Percentiles rank a stretch among this genome's conserved stretches.
Conservation (phyloP, 2,888 invertebrate genomes). For the Tricholauxania praeusta region DNA sequence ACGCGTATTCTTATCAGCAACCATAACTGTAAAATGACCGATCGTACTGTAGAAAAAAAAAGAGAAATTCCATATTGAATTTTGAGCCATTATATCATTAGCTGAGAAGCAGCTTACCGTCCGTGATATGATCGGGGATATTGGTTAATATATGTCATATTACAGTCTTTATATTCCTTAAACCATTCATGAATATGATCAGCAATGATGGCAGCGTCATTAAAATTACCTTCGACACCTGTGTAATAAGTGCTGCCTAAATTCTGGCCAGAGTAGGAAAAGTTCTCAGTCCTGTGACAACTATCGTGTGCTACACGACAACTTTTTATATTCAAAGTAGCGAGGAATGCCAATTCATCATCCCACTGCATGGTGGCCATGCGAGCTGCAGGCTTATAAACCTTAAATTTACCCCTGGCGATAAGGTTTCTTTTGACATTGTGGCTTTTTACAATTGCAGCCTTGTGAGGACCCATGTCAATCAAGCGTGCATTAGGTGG, state of each 20-base stretch:
- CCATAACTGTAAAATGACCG: conserved; percentile 57
- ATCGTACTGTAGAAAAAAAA: conserved; percentile 41
- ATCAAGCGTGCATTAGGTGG: conserved; percentile 14
- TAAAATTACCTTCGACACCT: too few relatives aligned
- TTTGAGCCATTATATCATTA: too few relatives aligned
- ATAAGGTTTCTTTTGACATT: conserved; percentile 36
- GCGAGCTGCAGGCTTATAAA: conserved; percentile 51
- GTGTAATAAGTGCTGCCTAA: conserved; percentile 32
- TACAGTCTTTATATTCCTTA: background rate
- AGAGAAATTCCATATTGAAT: background rate
- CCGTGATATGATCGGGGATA: background rate
- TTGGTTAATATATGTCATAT: background rate
- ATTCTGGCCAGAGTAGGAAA: conserved; percentile 57
- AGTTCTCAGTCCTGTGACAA: conserved; percentile 55
- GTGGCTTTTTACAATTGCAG: conserved; percentile 15
- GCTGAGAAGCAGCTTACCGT: background rate
- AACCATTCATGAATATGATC: background rate
- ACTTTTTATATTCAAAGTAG: conserved; percentile 53
- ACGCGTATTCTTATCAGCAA: conserved; percentile 54
- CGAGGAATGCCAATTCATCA: conserved; percentile 56
- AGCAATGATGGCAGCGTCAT: background rate
- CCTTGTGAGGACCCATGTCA: background rate
- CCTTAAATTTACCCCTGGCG: conserved; percentile 41
- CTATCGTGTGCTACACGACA: conserved; percentile 54
- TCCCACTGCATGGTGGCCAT: conserved; percentile 61